phyloP scores from a whole-genome alignment of 2,888 invertebrate genomes.

The Dicroscelio sp. region DNA sequence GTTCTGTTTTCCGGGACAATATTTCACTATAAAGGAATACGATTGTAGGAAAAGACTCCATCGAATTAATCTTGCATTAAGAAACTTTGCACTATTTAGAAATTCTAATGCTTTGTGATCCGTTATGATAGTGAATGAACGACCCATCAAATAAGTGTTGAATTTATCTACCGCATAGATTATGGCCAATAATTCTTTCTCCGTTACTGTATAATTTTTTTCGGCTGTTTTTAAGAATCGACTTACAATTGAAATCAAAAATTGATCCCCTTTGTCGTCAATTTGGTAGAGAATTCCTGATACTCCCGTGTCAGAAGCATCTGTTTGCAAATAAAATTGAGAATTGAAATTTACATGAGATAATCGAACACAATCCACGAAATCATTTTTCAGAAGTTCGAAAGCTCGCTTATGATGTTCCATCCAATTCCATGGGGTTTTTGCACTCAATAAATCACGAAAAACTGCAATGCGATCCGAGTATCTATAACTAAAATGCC shows the following conservation, averaged over 20 bases:
- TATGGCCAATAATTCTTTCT: slow-evolving; percentile 85
- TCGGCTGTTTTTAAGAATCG: slow-evolving; percentile 4
- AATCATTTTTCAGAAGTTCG: slow-evolving; percentile 26
- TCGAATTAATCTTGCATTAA: slow-evolving; percentile 81
- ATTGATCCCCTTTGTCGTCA: not conserved
- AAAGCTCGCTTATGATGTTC: slow-evolving; percentile 20
- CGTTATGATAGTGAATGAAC: slow-evolving; percentile 81
- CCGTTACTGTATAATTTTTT: slow-evolving; percentile 78
- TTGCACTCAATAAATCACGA: slow-evolving; percentile 53
- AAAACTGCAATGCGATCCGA: slow-evolving; percentile 32
- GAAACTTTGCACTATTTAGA: slow-evolving; percentile 71
- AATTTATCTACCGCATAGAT: slow-evolving; percentile 84
- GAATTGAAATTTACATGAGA: slow-evolving; percentile 14
- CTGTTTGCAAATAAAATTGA: slow-evolving; percentile 48
- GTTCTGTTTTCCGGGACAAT: slow-evolving; percentile 85
- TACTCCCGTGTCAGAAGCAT: slow-evolving; percentile 37
- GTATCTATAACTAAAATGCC: slow-evolving; percentile 68
- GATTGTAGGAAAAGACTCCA: slow-evolving; percentile 86
- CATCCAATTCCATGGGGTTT: slow-evolving; percentile 44
- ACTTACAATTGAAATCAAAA: slow-evolving; percentile 18
- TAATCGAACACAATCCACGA: slow-evolving; percentile 34
- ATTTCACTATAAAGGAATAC: slow-evolving; percentile 81
- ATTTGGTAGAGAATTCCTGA: slow-evolving; percentile 32
- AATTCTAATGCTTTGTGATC: slow-evolving; percentile 86
- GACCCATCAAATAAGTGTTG: slow-evolving; percentile 84